Evolutionary conservation across 1,140 invertebrate species (phyloP), one percentile per base, ranked within the genome.

Genomic region (Marisa cornuarietis): DNA sequence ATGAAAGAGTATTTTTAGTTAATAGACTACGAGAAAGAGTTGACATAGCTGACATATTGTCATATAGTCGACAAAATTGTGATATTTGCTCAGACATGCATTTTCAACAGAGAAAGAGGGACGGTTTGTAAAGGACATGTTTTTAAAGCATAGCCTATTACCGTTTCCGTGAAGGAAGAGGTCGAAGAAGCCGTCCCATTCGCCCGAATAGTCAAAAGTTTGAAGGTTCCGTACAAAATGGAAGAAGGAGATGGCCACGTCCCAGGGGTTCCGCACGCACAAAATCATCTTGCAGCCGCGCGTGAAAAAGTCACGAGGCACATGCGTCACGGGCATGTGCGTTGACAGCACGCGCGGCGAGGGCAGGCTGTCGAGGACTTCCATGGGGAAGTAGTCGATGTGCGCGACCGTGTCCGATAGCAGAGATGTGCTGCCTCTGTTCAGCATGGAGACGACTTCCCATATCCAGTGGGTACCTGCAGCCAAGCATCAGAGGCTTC

Each of bases 401-500:
- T 54, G 62, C 10, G 24, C 31, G 18, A 83, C 77, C 10, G 54
- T 74, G 16, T 78, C 65, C 11, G 66, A 62, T 1, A 74, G 49
- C 18, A 80, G 76, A 54, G 82, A 79, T 6, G 79, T 72, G 65
- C 72, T 79, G 10, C 76, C 68, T 22, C 69, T 66, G 9, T 75
- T 31, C 20, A 85, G 71, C 84, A 85, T 84, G 65, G 73, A 78
- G 14, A 83, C 51, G 16, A 85, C 75, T 58, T 85, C 84, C 84
- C 84, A 85, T 24, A 80, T n/a, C 84, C 84, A 85, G 69, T 83
- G 83, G 11, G 83, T 85, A 13, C 84, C 84, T 85, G 74, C n/a
- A 66, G 49, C 6, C 31, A 52, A 42, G 31, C 13, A n/a, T 52
- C 0, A 79, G 2, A 72, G n/a, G 20, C 7, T 26, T 9, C 16